Percentiles rank a stretch among this genome's conserved stretches.
Evolutionary conservation across 2,113 vertebrate genomes (phyloP).

Genomic region (Balaeniceps rex): DNA sequence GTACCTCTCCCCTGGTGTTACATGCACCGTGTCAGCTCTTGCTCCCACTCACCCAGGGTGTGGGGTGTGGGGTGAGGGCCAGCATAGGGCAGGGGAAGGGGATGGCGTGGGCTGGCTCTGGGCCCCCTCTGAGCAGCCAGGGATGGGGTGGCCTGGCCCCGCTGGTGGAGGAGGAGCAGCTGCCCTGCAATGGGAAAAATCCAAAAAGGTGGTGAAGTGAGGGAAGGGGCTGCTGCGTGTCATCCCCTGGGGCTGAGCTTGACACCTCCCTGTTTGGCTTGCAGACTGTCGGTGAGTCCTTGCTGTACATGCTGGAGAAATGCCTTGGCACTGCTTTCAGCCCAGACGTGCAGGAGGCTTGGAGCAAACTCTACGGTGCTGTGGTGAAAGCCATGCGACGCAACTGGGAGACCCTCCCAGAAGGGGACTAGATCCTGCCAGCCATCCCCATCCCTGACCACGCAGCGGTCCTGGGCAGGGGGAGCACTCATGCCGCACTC

Average conservation of each 20-base stretch:
- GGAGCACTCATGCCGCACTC: rapidly evolving
- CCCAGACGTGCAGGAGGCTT: conserved; percentile 80
- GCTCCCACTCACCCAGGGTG: neutral
- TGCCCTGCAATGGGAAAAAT: neutral
- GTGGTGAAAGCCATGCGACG: conserved; percentile 88
- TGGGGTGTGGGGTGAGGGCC: too few species aligned
- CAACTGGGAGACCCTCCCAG: conserved; percentile 80
- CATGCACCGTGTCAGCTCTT: neutral
- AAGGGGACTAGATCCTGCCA: conserved; percentile 38
- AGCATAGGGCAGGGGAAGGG: neutral
- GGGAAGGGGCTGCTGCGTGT: neutral
- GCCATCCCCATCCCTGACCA: neutral
- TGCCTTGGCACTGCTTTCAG: conserved; percentile 87
- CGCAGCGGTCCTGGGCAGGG: neutral
- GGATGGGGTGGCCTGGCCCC: neutral
- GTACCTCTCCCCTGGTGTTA: neutral
- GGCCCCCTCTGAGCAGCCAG: neutral
- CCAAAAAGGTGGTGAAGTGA: neutral
- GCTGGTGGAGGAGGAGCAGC: neutral
- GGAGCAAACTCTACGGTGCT: conserved; percentile 86
- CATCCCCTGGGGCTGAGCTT: neutral
- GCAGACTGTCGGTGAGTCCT: conserved; percentile 88
- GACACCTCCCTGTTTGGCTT: conserved; percentile 21
- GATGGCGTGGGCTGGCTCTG: neutral
- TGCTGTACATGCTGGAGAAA: conserved; percentile 93